Evolutionary conservation across 2,113 vertebrate species (phyloP), one percentile per base, ranked within the genome.

Genomic region (Odontophorus gujanensis): DNA sequence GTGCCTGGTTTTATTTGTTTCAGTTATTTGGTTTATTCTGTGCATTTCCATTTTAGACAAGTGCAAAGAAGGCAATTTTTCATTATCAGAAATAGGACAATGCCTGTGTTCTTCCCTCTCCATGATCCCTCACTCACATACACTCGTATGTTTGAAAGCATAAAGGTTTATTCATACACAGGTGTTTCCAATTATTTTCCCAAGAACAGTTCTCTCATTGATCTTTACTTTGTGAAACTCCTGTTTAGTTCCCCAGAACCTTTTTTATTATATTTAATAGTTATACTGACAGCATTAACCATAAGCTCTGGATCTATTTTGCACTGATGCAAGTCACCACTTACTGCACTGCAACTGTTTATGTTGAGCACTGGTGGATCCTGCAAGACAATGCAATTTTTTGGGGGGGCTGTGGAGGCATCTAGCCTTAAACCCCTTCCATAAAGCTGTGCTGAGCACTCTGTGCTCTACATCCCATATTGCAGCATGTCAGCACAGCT

Each of bases 121-220:
- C 3, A 0, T 17, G 36, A 42, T 36, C 36, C 36, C 42, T 73
- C 42, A 42, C 42, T 81, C 57, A 7, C 77, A 6, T 34, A 30
- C 2, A 0, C 12, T 38, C 10, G 0, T 63, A 55, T 87, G 48
- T 57, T 73, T 40, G 78, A 59, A 59, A 76, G 74, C 66, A 17
- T n/a, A 51, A 87, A 79, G 67, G 58, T 91, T 91, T 79, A 30
- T 89, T 82, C 53, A 11, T 25, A 42, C 24, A 24, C 91, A 95
- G 89, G 81, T 95, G 94, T 81, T 95, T n/a, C 48, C 62, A 73
- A 36, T 94, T 82, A 36, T 87, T 91, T 79, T 57, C 67, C 74
- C 26, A 11, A 53, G 59, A 92, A 80, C 82, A 14, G 36, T 77
- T 76, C 62, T 79, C 71, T 59, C 12, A 16, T 89, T 95, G 86